A percentile compares a stretch with the other conserved stretches of the same genome.
Evolutionary conservation across 2,113 vertebrate species (phyloP).

Genomic region (Corydoras maculifer): DNA sequence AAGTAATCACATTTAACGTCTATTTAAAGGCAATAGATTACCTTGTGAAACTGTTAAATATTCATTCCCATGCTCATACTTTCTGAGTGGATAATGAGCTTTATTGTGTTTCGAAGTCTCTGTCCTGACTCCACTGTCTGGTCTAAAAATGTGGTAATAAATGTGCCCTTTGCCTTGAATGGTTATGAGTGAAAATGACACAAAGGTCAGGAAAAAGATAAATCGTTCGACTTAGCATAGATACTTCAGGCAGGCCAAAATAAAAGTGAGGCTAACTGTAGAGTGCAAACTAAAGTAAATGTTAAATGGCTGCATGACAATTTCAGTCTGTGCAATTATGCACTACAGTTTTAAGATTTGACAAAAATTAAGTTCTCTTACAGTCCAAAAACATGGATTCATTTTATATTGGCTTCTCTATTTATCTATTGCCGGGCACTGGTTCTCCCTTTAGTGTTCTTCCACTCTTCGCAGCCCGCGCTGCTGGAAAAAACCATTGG

Average conservation of each 20-base stretch:
- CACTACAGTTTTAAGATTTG: too few relatives aligned
- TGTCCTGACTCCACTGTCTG: not conserved
- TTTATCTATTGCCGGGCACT: too few relatives aligned
- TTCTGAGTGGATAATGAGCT: conserved; percentile 1
- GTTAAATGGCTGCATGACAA: too few relatives aligned
- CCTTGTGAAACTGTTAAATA: not conserved
- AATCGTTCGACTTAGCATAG: not conserved
- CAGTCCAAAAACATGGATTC: too few relatives aligned
- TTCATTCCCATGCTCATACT: too few relatives aligned
- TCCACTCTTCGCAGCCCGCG: too few relatives aligned
- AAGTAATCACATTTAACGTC: not conserved
- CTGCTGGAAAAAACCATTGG: too few relatives aligned
- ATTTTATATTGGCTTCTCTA: too few relatives aligned
- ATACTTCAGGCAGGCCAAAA: not conserved
- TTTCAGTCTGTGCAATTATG: too few relatives aligned
- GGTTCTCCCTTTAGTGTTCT: too few relatives aligned
- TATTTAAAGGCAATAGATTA: conserved; percentile 4
- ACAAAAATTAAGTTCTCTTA: too few relatives aligned
- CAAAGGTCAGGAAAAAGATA: not conserved
- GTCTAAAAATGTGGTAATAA: not conserved
- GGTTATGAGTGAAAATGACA: not conserved
- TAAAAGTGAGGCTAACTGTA: not conserved
- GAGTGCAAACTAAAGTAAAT: too few relatives aligned
- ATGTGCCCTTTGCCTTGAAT: conserved; percentile 1
- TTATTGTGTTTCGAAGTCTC: not conserved